Evolutionary conservation across 2,113 vertebrate genomes (phyloP), one percentile per base, ranked within the genome.

Genomic region (Syngnathus floridae): DNA sequence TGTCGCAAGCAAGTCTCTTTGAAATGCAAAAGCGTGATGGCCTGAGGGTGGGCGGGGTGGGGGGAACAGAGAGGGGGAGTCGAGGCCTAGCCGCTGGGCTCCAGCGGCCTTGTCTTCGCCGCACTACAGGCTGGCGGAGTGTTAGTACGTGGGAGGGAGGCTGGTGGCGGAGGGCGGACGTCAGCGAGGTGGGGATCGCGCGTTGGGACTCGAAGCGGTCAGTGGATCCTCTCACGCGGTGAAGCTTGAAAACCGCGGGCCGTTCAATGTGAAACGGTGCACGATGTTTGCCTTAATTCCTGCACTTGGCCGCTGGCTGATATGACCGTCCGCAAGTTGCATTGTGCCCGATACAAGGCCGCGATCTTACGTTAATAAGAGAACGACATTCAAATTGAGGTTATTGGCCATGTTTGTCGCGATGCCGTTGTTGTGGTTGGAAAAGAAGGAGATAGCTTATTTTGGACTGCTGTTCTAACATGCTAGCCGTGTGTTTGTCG

Each of bases 261-360:
- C 77, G 75, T 68, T 51, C 66, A 74, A n/a, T 69, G 55, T 64
- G 67, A 26, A 74, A 41, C 13, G 59, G 73, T 71, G 75, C 81
- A 66, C 58, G 81, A 72, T 77, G 67, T 59, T 52, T 71, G 16
- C 64, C 81, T 80, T 72, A 45, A 64, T 80, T 75, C 21, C n/a
- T 75, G 78, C 81, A 80, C 81, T 83, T 84, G 77, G 76, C 79
- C 66, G 81, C 74, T 87, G 84, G 76, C 85, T 61, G 77, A 71
- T 74, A 86, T 83, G 83, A 84, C 81, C 85, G 84, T 87, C 81
- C 80, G 85, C 74, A 82, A 82, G 81, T 82, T 78, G 86, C 86
- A 86, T 90, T 90, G 89, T 91, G 90, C 85, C 62, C 76, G 52
- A 71, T 51, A 54, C 71, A 79, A 88, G 89, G 89, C 88, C 88